Conservation (phyloP, 1,140 invertebrate species). For the Hyles euphorbiae region DNA sequence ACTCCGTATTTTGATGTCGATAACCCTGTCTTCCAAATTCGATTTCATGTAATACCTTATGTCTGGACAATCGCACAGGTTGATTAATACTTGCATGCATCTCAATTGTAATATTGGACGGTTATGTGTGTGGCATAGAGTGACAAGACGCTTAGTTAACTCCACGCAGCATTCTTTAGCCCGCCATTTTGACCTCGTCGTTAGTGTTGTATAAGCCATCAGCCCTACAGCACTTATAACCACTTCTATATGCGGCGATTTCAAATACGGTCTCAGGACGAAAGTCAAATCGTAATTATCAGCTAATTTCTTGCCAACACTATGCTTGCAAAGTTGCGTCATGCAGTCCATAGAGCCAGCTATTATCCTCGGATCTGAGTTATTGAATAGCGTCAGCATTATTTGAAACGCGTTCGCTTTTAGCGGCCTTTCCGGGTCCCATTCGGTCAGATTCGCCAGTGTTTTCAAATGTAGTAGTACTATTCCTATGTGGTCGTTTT, state of each 20-base stretch:
- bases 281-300: slow-evolving; percentile 53
- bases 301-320: slow-evolving; percentile 47
- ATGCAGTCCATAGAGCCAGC: slow-evolving; percentile 54
- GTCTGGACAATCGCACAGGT: slow-evolving; percentile 59
- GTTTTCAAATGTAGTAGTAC: slow-evolving; percentile 52
- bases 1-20: slow-evolving; percentile 38
- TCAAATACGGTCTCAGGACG: slow-evolving; percentile 31
- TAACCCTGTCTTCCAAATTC: slow-evolving; percentile 38
- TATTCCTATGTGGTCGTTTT: slow-evolving; percentile 52
- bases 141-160: slow-evolving; percentile 36
- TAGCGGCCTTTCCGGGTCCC: slow-evolving; percentile 45
- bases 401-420: slow-evolving; percentile 58
- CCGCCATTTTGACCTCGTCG: slow-evolving; percentile 60
- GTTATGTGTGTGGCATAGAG: slow-evolving; percentile 32
- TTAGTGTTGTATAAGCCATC: slow-evolving; percentile 52
- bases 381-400: slow-evolving; percentile 44
- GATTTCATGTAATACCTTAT: slow-evolving; percentile 44
- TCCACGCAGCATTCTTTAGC: slow-evolving; percentile 45
- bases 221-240: slow-evolving; percentile 46
- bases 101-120: slow-evolving; percentile 46
- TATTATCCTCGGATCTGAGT: slow-evolving; percentile 36
- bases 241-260: slow-evolving; percentile 26
- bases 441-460: slow-evolving; percentile 41
- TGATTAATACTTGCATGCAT: slow-evolving; percentile 56
- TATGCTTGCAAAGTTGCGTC: slow-evolving; percentile 54